These are phyloP conservation scores for Xanthia icteritia DNA, from an alignment of 2,888 invertebrate species.

Conservation along the genomic window DNA sequence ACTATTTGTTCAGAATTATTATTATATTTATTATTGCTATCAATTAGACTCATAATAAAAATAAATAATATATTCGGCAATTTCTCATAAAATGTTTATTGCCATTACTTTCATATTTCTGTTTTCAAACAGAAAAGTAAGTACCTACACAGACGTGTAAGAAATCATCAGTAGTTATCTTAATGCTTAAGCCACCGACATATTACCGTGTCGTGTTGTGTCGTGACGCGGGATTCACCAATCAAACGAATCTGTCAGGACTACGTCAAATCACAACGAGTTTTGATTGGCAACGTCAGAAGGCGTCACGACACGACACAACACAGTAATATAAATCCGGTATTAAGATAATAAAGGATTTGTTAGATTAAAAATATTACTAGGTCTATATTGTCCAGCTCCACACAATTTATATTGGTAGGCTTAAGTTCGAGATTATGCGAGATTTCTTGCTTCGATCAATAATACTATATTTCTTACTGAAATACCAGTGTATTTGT, in stretches of 20 bases:
- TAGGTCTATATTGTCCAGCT: background rate
- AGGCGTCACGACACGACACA: too few relatives aligned
- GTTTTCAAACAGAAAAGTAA: background rate
- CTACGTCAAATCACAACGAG: too few relatives aligned
- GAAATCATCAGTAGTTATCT: conserved; percentile 23
- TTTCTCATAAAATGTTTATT: background rate
- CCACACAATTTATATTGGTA: conserved; percentile 21
- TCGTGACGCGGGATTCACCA: too few relatives aligned
- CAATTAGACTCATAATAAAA: background rate
- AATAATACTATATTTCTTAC: background rate
- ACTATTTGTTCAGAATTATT: background rate
- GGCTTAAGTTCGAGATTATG: conserved; percentile 28
- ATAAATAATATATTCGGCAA: background rate
- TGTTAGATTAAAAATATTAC: conserved; percentile 29
- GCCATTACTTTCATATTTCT: conserved; percentile 4
- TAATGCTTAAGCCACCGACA: background rate
- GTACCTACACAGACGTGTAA: background rate
- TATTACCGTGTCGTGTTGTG: too few relatives aligned
- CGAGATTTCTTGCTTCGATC: conserved; percentile 7
- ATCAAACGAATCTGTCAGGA: too few relatives aligned
- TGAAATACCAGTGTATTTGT: background rate
- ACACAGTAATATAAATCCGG: too few relatives aligned
- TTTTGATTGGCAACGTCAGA: too few relatives aligned
- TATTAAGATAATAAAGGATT: conserved; percentile 35
- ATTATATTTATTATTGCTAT: background rate